Base-by-base conservation (phyloP, 2,113 vertebrate species). In the Oostethus manadensis region DNA sequence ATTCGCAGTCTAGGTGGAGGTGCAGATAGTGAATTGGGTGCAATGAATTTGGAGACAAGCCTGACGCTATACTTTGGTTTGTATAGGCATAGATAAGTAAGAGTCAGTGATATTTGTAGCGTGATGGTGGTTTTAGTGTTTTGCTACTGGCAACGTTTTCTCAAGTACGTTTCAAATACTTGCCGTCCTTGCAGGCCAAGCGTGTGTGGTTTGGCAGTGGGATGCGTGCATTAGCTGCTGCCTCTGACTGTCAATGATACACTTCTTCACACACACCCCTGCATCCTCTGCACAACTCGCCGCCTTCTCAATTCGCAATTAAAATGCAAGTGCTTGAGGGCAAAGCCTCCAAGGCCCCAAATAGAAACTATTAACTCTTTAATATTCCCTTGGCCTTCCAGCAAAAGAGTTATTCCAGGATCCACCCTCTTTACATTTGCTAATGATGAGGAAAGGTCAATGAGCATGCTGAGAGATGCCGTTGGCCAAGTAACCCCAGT, bases 361-460 rank as follows among this genome's bases (percentile, higher is more conserved):
- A 76, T 54, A 73, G 68, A 75, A 76, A 57, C 60, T 58, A 82
- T 83, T 83, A 84, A 85, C 84, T 76, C 77, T 73, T 78, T 70
- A 68, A 58, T 63, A 56, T 70, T 78, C 59, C 81, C 76, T 26
- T 6, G 62, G 62, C 70, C 68, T 73, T 66, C 60, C 51, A 56
- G 56, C 44, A 71, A 72, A 77, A 75, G 53, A 70, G 74, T 80
- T 76, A 73, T 77, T 82, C 73, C 73, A 71, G 65, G 69, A 72
- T 71, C 45, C 77, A 64, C 62, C 71, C 60, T 59, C 58, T 79
- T 74, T 70, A 58, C 60, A 63, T 77, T 51, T 58, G 55, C 68
- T 76, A 74, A 77, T 79, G 74, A 89, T 77, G 66, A 79, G 66
- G 76, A 70, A 79, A 83, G 81, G 73, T 83, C 78, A 81, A 21